A percentile compares a stretch with the other conserved stretches of the same genome.
These are phyloP conservation scores for Dipodomys spectabilis DNA, from an alignment of 2,113 vertebrate genomes.

Conservation along the genomic window DNA sequence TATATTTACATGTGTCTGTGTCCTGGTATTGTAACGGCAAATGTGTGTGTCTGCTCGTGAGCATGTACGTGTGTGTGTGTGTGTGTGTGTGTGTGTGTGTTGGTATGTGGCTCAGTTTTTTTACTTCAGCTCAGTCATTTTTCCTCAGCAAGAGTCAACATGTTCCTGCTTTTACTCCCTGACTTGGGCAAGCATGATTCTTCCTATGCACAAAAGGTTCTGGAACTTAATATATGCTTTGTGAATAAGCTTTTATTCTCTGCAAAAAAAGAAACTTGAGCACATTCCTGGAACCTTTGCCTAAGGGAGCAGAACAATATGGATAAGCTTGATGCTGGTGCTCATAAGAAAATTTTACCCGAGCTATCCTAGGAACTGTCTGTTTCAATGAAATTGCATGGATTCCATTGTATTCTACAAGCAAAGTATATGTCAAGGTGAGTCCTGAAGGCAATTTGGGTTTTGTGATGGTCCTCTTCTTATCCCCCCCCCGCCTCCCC, in stretches of 20 bases:
- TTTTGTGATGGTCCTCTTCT: background rate
- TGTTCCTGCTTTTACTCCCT: background rate
- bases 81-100: background rate
- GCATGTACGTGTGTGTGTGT: too few relatives aligned
- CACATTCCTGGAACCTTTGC: background rate
- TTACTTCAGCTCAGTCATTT: background rate
- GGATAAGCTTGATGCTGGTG: background rate
- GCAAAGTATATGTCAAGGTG: background rate
- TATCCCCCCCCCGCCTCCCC: too few relatives aligned
- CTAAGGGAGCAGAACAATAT: background rate
- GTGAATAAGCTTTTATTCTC: background rate
- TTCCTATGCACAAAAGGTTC: background rate
- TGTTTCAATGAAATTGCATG: background rate
- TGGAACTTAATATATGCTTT: background rate
- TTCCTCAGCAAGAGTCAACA: fast-evolving
- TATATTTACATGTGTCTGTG: background rate
- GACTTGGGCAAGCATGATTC: background rate
- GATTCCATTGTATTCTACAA: fast-evolving
- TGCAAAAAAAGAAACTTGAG: background rate
- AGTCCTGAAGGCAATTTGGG: background rate
- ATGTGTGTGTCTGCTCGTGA: background rate
- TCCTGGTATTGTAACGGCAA: background rate
- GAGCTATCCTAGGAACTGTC: background rate
- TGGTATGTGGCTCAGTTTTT: too few relatives aligned
- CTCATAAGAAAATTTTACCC: background rate